These are phyloP conservation scores for Diplodus puntazzo DNA, from an alignment of 2,797 vertebrate species.

Conservation along the genomic window DNA sequence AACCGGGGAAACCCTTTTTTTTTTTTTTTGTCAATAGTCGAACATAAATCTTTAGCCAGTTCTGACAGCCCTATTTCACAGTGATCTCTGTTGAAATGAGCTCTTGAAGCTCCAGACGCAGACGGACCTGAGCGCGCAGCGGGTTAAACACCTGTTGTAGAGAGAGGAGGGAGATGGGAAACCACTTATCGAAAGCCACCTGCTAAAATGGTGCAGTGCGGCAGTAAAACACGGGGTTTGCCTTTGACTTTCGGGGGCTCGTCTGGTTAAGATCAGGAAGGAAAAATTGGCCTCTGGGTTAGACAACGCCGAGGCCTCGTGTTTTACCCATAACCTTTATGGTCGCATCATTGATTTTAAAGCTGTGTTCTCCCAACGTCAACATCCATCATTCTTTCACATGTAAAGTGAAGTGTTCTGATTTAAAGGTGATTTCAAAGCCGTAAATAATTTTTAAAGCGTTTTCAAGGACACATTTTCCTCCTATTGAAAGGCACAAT, in stretches of 20 bases:
- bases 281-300: conserved; percentile 14
- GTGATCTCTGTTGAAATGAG: conserved; percentile 5
- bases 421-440: neutral
- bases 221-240: conserved; percentile 46
- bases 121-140: conserved; percentile 34
- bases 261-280: conserved; percentile 49
- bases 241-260: conserved; percentile 33
- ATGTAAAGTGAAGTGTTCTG: conserved; percentile 1
- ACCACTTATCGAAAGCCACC: conserved; percentile 65
- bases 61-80: neutral
- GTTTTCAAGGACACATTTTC: neutral
- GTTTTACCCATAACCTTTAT: conserved; percentile 12
- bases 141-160: conserved; percentile 65
- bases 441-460: neutral
- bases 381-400: neutral
- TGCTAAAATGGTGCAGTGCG: conserved; percentile 47
- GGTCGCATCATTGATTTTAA: conserved; percentile 3
- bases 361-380: neutral
- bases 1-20: too few species aligned
- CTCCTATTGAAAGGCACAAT: neutral
- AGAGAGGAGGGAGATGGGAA: conserved; percentile 53
- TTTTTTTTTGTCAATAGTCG: too few species aligned
- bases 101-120: conserved; percentile 13
- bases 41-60: too few species aligned
- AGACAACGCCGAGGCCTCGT: conserved; percentile 1